Percentiles rank a stretch among this genome's conserved stretches.
Conservation (phyloP, 2,888 invertebrate genomes). For the Hemaris fuciformis region DNA sequence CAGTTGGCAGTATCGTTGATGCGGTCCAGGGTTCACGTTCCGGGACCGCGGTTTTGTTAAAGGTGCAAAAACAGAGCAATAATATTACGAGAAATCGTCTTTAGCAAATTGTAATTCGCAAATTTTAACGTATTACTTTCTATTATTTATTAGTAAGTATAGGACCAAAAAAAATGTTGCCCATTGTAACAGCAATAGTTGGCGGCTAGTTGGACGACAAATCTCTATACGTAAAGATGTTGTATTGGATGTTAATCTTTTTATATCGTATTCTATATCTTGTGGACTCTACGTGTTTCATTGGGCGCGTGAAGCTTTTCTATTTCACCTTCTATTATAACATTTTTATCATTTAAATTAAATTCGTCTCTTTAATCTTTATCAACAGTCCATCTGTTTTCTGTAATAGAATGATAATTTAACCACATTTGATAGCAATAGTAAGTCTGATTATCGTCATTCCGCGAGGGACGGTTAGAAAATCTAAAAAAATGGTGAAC, state of each 20-base stretch:
- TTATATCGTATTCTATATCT: conserved; percentile 46
- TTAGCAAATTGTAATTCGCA: background rate
- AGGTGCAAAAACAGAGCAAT: conserved; percentile 10
- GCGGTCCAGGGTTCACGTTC: background rate
- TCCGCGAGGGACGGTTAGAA: too few species aligned
- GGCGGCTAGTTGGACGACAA: conserved; percentile 41
- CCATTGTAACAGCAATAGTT: conserved; percentile 32
- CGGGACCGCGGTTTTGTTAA: background rate
- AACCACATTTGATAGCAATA: too few species aligned
- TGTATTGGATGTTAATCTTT: conserved; percentile 50
- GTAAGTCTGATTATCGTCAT: too few species aligned
- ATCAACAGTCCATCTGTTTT: too few species aligned
- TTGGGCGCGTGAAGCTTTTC: conserved; percentile 1
- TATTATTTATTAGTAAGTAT: conserved; percentile 28
- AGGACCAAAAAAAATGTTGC: conserved; percentile 49
- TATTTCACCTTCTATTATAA: background rate
- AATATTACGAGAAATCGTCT: conserved; percentile 9
- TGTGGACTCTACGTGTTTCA: conserved; percentile 35
- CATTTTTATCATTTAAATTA: too few species aligned
- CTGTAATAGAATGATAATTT: too few species aligned
- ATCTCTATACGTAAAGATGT: conserved; percentile 57
- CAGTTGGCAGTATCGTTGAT: background rate
- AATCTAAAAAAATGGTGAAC: too few species aligned
- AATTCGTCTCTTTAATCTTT: too few species aligned
- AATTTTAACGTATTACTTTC: background rate